phyloP scores from a whole-genome alignment of 92 coral and sea anemone genomes.

The Porites rus region DNA sequence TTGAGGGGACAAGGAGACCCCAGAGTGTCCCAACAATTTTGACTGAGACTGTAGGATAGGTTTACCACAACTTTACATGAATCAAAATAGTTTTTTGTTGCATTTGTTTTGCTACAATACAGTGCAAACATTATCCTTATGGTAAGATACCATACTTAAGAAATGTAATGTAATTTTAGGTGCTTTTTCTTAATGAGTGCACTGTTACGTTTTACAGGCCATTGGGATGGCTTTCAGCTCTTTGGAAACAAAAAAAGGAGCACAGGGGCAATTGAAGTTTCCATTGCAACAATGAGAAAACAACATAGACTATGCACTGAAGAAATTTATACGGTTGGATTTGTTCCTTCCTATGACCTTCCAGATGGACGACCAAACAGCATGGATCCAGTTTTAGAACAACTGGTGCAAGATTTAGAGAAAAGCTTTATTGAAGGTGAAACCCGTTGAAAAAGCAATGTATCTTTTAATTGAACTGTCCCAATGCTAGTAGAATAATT shows the following conservation, averaged over 20 bases:
- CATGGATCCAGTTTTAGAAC: slow-evolving; percentile 74
- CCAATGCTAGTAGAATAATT: no score
- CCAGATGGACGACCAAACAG: slow-evolving; percentile 74
- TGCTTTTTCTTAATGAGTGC: not conserved
- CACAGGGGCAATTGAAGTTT: slow-evolving; percentile 74
- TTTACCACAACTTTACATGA: not conserved
- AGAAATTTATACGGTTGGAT: slow-evolving; percentile 75
- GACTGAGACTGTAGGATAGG: no score
- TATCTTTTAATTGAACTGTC: no score
- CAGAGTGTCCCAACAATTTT: no score
- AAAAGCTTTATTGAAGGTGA: slow-evolving; percentile 73
- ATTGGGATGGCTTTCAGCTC: slow-evolving; percentile 75
- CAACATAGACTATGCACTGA: slow-evolving; percentile 62
- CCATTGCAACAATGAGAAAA: slow-evolving; percentile 69
- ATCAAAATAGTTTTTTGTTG: not conserved
- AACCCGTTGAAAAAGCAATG: not conserved
- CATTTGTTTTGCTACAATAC: not conserved
- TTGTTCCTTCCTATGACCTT: slow-evolving; percentile 81
- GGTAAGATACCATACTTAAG: no score
- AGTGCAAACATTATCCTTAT: no score
- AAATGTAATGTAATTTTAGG: no score
- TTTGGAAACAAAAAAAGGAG: slow-evolving; percentile 70
- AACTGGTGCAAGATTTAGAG: slow-evolving; percentile 66
- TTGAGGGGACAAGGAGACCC: no score
- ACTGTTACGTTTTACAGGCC: slow-evolving; percentile 42